Conservation (phyloP, 2,113 vertebrate genomes). For the Crotophaga sulcirostris region DNA sequence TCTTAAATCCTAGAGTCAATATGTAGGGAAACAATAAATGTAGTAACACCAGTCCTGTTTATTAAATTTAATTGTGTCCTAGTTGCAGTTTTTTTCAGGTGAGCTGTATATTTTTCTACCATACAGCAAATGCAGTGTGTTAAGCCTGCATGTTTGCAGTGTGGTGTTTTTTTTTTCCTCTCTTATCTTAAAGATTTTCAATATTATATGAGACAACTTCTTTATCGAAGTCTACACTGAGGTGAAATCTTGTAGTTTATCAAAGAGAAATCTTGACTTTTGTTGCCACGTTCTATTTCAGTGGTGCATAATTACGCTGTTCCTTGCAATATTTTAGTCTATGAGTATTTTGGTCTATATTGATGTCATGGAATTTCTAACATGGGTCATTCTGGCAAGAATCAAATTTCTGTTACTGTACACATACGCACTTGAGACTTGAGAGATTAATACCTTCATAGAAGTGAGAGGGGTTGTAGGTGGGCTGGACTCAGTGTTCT, state of each 20-base stretch:
- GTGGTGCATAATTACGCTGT: background rate
- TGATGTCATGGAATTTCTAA: background rate
- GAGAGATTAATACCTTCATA: background rate
- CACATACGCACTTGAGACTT: rapidly evolving
- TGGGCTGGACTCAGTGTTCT: background rate
- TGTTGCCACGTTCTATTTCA: background rate
- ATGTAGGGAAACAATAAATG: background rate
- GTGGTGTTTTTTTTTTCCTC: background rate
- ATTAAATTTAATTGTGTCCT: background rate
- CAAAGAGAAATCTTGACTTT: background rate
- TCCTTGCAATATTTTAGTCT: background rate
- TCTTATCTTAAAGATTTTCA: background rate
- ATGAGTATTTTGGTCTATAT: background rate
- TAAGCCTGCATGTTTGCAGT: background rate
- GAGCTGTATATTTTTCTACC: background rate
- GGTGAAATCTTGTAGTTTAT: background rate
- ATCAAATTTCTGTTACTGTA: background rate
- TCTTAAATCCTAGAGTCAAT: background rate
- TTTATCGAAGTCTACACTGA: background rate
- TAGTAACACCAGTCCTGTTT: background rate
- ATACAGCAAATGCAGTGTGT: background rate
- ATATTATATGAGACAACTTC: background rate
- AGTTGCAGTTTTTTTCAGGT: background rate
- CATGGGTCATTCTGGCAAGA: background rate
- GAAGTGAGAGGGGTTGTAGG: background rate